phyloP scores from a whole-genome alignment of 2,888 invertebrate species.

The Oscheius sp. region DNA sequence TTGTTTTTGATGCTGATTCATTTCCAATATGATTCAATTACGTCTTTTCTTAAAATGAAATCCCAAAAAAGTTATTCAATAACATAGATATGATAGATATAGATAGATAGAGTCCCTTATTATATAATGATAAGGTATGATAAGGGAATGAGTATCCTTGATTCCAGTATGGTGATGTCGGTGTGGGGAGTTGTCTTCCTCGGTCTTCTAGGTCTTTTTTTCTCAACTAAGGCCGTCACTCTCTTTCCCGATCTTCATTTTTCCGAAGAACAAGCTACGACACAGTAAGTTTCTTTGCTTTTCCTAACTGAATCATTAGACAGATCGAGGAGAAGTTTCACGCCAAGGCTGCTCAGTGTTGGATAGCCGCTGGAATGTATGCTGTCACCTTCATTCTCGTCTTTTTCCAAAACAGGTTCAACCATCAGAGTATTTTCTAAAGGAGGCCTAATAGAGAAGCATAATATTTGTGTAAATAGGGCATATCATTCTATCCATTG shows the following conservation, averaged over 20 bases:
- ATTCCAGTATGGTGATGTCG: constrained; percentile 68
- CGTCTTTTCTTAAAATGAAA: not conserved
- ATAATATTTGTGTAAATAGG: too few relatives aligned
- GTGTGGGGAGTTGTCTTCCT: constrained; percentile 69
- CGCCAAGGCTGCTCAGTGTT: constrained; percentile 72
- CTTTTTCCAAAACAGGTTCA: constrained; percentile 70
- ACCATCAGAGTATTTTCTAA: constrained; percentile 52
- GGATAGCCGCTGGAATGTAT: constrained; percentile 73
- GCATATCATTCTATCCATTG: too few relatives aligned
- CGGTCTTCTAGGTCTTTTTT: constrained; percentile 68
- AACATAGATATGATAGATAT: not conserved
- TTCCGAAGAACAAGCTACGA: constrained; percentile 37
- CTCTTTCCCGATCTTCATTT: constrained; percentile 68
- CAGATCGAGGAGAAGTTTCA: constrained; percentile 58
- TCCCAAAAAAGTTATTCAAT: not conserved
- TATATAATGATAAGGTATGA: not conserved
- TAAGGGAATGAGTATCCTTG: not conserved
- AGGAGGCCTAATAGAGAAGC: too few relatives aligned
- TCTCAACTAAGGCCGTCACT: constrained; percentile 66
- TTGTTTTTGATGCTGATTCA: not conserved
- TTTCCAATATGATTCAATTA: not conserved
- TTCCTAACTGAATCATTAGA: constrained; percentile 40
- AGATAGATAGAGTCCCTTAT: not conserved
- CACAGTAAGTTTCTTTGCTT: not conserved
- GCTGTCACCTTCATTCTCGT: constrained; percentile 71